Evolutionary conservation across 1,140 invertebrate species (phyloP).

Genomic region (Mylabris phalerata): DNA sequence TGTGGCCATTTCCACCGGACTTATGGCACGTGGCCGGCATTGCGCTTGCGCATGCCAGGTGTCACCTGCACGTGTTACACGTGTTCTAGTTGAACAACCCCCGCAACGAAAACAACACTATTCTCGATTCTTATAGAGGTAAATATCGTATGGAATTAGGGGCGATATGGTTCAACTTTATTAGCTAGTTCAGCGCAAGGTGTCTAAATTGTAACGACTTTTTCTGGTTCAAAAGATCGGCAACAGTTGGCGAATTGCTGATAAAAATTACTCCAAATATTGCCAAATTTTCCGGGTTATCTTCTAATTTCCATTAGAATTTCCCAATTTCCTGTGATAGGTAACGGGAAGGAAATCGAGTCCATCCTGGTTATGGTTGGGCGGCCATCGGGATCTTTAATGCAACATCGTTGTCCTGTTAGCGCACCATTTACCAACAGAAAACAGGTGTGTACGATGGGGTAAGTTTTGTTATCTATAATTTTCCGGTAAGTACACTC

Average conservation of each 20-base stretch:
- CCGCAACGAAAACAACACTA: background rate
- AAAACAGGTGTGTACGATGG: background rate
- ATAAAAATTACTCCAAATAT: background rate
- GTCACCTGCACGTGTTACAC: constrained; percentile 6
- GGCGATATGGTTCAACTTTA: background rate
- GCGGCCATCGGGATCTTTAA: background rate
- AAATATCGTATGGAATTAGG: constrained; percentile 2
- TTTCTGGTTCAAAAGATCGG: background rate
- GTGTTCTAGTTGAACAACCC: constrained; percentile 3
- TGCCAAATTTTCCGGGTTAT: no score
- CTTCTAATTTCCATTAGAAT: no score
- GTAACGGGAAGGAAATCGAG: background rate
- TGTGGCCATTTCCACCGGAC: no score
- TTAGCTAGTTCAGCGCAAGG: background rate
- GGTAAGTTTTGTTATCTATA: no score
- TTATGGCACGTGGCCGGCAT: background rate
- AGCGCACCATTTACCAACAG: background rate
- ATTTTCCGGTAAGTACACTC: no score
- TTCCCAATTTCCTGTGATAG: background rate
- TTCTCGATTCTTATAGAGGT: background rate
- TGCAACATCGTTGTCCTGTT: background rate
- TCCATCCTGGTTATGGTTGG: background rate
- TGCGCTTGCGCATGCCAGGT: constrained; percentile 8
- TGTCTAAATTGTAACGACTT: constrained; percentile 8
- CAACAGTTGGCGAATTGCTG: constrained; percentile 1